phyloP scores from a whole-genome alignment of 2,888 invertebrate genomes.

The Eumerus sabulonum region DNA sequence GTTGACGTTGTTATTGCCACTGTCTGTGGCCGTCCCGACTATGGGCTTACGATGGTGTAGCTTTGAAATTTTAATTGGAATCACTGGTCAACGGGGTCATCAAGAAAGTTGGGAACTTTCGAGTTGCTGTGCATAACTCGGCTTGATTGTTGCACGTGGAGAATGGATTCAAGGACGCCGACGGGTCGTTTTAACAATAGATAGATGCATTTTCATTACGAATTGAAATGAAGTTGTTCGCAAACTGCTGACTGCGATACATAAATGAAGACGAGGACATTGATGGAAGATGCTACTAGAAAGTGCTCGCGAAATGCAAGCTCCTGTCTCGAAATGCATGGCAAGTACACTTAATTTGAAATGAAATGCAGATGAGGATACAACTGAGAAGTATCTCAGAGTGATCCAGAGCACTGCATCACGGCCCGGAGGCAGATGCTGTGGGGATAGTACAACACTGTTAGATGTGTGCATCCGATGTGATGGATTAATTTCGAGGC shows the following conservation, averaged over 20 bases:
- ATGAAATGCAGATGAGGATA: background rate
- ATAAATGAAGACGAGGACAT: background rate
- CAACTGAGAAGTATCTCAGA: background rate
- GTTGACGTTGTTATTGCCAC: background rate
- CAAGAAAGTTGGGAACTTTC: background rate
- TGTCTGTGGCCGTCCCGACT: no score
- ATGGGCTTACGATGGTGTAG: constrained; percentile 31
- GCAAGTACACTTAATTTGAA: no score
- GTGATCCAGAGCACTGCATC: no score
- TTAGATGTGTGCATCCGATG: no score
- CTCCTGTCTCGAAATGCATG: background rate
- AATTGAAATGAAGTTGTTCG: background rate
- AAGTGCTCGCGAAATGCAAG: background rate
- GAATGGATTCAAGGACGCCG: background rate
- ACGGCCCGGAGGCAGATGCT: background rate
- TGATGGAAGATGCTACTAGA: background rate
- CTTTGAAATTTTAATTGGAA: constrained; percentile 36
- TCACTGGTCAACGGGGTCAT: constrained; percentile 37
- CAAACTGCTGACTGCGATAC: background rate
- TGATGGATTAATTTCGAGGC: no score
- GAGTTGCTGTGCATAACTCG: constrained; percentile 3
- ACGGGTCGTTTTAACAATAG: background rate
- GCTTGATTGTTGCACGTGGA: background rate
- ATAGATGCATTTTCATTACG: background rate
- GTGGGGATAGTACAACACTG: no score